phyloP scores from a whole-genome alignment of 2,888 invertebrate genomes.

The Eucera pruinosa region DNA sequence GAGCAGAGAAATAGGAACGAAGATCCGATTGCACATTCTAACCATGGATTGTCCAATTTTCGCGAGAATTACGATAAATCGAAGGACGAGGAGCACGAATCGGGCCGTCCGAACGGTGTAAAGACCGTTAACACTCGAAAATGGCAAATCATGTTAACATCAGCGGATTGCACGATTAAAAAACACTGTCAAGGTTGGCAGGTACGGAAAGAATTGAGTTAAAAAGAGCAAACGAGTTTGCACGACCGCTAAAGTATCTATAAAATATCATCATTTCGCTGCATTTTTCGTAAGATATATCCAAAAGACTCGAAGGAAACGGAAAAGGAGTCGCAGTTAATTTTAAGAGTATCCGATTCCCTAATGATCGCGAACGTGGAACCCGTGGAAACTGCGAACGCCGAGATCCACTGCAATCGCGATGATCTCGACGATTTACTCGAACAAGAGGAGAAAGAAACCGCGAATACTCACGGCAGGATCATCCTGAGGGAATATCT shows the following conservation, averaged over 20 bases:
- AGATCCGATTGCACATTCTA: neutral
- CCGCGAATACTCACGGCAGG: slow-evolving; percentile 36
- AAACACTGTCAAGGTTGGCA: slow-evolving; percentile 61
- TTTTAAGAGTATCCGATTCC: slow-evolving; percentile 19
- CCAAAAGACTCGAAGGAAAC: slow-evolving; percentile 15
- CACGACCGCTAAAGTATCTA: neutral
- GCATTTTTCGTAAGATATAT: slow-evolving; percentile 45
- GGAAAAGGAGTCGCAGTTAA: slow-evolving; percentile 23
- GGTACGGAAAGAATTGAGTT: slow-evolving; percentile 37
- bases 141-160: slow-evolving; percentile 64
- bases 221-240: neutral
- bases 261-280: slow-evolving; percentile 8
- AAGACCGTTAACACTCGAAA: slow-evolving; percentile 39
- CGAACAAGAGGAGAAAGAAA: slow-evolving; percentile 36
- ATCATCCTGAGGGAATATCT: slow-evolving; percentile 61
- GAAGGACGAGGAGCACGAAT: neutral
- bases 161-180: slow-evolving; percentile 56
- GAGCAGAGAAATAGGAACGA: neutral
- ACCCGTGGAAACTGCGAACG: slow-evolving; percentile 48
- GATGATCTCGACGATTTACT: slow-evolving; percentile 56
- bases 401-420: slow-evolving; percentile 62
- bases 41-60: slow-evolving; percentile 2
- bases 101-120: neutral
- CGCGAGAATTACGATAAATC: neutral
- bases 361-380: neutral